Conservation (phyloP, 2,113 vertebrate species). For the Dicrurus megarhynchus region DNA sequence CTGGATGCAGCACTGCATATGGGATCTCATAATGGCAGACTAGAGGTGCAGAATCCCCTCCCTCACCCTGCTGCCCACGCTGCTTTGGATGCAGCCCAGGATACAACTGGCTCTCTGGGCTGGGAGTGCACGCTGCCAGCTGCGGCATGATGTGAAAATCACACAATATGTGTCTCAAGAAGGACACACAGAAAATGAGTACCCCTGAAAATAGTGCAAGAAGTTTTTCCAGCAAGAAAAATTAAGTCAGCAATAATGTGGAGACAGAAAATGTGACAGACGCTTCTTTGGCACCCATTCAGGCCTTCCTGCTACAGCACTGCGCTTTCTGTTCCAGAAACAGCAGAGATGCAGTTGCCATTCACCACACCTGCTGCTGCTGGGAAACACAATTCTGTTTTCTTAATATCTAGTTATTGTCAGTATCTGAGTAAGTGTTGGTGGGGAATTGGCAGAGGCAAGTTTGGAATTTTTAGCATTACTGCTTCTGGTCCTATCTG, state of each 20-base stretch:
- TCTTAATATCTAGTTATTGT: not conserved
- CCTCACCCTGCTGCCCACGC: not conserved
- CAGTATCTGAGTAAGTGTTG: not conserved
- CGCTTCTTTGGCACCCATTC: not conserved
- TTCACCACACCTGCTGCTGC: not conserved
- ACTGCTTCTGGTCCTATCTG: not conserved
- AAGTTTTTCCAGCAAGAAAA: not conserved
- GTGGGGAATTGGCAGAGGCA: not conserved
- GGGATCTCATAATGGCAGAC: not conserved
- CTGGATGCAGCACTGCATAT: not conserved
- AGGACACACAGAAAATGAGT: not conserved
- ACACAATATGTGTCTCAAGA: not conserved
- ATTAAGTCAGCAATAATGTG: not conserved
- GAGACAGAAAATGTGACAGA: not conserved
- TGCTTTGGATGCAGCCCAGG: not conserved
- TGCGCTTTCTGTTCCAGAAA: not conserved
- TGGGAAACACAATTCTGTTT: not conserved
- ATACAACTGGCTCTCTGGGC: accelerated
- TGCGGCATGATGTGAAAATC: not conserved
- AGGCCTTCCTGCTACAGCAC: not conserved
- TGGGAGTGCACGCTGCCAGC: not conserved
- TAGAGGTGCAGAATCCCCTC: not conserved
- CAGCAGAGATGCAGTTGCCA: not conserved
- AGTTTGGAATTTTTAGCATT: not conserved
- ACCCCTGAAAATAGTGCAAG: not conserved